Base-by-base conservation (phyloP, 2,888 invertebrate species). In the Torymus aiolomorphi region DNA sequence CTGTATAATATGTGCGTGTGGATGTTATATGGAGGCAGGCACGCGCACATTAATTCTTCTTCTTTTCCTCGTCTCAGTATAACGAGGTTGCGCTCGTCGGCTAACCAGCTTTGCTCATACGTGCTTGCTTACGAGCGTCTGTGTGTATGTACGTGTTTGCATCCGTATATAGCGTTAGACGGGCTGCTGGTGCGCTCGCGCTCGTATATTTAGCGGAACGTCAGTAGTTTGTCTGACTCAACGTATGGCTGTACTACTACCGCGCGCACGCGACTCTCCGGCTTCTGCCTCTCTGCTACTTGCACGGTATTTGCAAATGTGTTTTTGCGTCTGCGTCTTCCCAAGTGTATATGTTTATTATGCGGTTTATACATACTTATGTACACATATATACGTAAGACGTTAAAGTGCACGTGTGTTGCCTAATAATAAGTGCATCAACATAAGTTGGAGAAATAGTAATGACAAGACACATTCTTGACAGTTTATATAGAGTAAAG, bases 21-120 rank as follows among this genome's bases (percentile, higher is more conserved):
- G 42, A 8, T 42, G 42, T 42, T 14, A 56, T 14, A 56, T 56
- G 2, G 54, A 14, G 54, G 54, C 54, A 42, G 1, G 10, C 11
- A 49, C 65, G 16, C 20, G 18, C 12, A 8, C 65, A n/a, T 31
- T 85, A 87, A 88, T 69, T 69, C 24, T 69, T 69, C 67, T 69
- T 56, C 67, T 69, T 69, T n/a, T 16, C n/a, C 54, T 31, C 20
- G 12, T 42, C 18, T 63, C 63, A 10, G 14, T 42, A 42, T 42
- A 31, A 42, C 63, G 31, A 63, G 63, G 16, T n/a, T 42, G 42
- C 14, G 18, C 24, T 42, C 42, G 42, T 42, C 42, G 42, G 8
- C 42, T 42, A 42, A 42, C 42, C 42, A 42, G 42, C 42, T 42
- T 42, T 42, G 8, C 42, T 42, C 42, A 42, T 42, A 42, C 42